Evolutionary conservation across 2,888 invertebrate genomes (phyloP).

Genomic region (Himalopsyche japonica): DNA sequence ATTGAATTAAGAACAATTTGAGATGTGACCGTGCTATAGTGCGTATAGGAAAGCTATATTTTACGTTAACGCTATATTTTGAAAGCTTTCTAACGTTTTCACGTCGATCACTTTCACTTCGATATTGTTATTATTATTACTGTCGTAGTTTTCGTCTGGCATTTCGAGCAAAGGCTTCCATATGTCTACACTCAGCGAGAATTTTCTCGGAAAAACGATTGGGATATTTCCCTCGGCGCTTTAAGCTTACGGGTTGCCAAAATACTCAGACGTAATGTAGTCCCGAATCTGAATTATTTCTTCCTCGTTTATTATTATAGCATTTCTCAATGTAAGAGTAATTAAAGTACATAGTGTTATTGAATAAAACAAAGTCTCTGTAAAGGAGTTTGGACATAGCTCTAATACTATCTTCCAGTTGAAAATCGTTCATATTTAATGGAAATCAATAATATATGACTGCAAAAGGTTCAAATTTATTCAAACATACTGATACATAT

Average conservation of each 20-base stretch:
- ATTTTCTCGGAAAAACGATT: not conserved
- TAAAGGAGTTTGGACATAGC: too few relatives aligned
- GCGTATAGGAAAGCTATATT: not conserved
- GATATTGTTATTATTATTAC: not conserved
- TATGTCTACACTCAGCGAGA: not conserved
- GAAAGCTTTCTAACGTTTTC: not conserved
- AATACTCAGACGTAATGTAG: not conserved
- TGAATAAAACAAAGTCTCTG: too few relatives aligned
- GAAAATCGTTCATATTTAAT: too few relatives aligned
- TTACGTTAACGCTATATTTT: not conserved
- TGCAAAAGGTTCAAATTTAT: too few relatives aligned
- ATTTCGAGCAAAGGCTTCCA: not conserved
- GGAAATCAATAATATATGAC: too few relatives aligned
- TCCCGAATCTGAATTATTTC: not conserved
- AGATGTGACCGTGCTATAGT: too few relatives aligned
- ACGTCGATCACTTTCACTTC: not conserved
- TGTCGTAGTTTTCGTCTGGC: not conserved
- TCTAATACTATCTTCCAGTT: too few relatives aligned
- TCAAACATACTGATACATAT: too few relatives aligned
- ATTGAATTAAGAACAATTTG: too few relatives aligned
- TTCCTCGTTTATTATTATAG: not conserved
- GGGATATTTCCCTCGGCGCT: not conserved
- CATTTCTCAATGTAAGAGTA: not conserved
- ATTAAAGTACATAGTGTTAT: too few relatives aligned
- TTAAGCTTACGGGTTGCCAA: not conserved